Evolutionary conservation across 1,140 invertebrate genomes (phyloP).

Genomic region (Prorops nasuta): DNA sequence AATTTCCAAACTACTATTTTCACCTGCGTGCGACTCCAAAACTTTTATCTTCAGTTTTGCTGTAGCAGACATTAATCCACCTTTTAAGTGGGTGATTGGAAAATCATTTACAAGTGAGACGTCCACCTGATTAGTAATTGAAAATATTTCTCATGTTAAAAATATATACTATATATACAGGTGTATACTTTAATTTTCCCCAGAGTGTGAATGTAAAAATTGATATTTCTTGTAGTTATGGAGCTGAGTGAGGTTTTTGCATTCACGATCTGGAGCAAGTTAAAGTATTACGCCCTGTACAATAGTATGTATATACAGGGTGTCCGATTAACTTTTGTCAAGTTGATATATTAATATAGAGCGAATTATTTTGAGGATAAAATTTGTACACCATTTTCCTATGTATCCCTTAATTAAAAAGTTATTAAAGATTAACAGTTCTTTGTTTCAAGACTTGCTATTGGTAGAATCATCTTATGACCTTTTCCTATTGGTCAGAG

Average conservation of each 20-base stretch:
- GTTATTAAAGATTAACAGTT: too few relatives aligned
- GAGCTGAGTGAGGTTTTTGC: not conserved
- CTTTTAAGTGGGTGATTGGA: conserved; percentile 36
- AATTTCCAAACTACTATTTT: conserved; percentile 67
- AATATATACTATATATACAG: not conserved
- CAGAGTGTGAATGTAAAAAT: too few relatives aligned
- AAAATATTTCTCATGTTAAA: conserved; percentile 2
- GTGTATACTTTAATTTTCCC: too few relatives aligned
- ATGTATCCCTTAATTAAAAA: too few relatives aligned
- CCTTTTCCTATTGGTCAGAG: too few relatives aligned
- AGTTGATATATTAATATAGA: too few relatives aligned
- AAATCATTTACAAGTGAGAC: conserved; percentile 35
- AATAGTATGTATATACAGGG: not conserved
- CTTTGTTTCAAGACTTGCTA: too few relatives aligned
- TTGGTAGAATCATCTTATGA: too few relatives aligned
- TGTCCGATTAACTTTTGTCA: too few relatives aligned
- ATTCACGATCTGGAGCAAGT: not conserved
- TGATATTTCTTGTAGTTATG: not conserved
- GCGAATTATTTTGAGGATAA: too few relatives aligned
- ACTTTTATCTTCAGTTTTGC: conserved; percentile 63
- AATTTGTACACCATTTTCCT: too few relatives aligned
- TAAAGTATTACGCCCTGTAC: not conserved
- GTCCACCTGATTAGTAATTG: conserved; percentile 32
- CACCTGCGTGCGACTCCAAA: conserved; percentile 61
- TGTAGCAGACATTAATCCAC: conserved; percentile 38